phyloP scores from a whole-genome alignment of 2,113 vertebrate genomes.

The Lepus timidus region DNA sequence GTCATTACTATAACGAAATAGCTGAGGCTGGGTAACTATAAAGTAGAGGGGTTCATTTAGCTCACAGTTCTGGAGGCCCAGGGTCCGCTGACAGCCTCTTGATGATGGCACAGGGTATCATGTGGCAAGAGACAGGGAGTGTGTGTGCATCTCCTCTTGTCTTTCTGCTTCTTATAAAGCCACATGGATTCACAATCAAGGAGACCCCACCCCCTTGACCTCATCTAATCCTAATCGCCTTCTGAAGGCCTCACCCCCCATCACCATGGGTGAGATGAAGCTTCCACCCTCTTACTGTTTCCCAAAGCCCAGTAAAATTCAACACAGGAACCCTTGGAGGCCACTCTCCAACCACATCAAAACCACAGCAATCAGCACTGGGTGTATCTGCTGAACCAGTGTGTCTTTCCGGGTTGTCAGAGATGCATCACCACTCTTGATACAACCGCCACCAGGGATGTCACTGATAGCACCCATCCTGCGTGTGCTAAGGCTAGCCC shows the following conservation, averaged over 20 bases:
- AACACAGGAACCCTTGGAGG: neutral
- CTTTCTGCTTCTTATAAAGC: neutral
- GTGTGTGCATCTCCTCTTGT: neutral
- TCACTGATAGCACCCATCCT: neutral
- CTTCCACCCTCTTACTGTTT: neutral
- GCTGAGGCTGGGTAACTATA: neutral
- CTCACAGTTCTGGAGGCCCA: neutral
- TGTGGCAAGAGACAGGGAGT: neutral
- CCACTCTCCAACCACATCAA: neutral
- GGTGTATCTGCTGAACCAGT: neutral
- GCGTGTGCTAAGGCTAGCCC: neutral
- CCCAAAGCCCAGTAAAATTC: neutral
- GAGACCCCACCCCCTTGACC: neutral
- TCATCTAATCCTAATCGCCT: neutral
- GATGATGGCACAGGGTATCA: neutral
- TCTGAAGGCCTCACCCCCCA: neutral
- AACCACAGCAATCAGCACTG: neutral
- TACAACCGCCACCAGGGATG: too few species aligned
- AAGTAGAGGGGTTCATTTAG: neutral
- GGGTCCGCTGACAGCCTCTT: neutral
- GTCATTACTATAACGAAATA: neutral
- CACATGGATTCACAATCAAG: neutral
- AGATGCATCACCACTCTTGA: neutral
- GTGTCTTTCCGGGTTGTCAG: neutral
- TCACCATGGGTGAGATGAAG: neutral